phyloP scores from a whole-genome alignment of 2,797 vertebrate genomes.

The Lutjanus argentimaculatus region DNA sequence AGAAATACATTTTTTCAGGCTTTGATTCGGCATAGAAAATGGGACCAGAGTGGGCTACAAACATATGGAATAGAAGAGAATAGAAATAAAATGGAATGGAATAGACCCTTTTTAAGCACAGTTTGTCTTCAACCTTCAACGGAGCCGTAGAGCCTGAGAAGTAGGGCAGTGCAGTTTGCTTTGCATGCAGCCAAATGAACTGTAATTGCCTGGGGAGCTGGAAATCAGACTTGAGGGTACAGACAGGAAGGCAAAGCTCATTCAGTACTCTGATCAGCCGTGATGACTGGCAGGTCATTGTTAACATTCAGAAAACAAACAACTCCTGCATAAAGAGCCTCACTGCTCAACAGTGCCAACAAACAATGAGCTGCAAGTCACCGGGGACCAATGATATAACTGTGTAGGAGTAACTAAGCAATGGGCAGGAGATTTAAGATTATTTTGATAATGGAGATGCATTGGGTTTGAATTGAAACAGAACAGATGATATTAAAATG shows the following conservation, averaged over 20 bases:
- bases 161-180: slow-evolving; percentile 72
- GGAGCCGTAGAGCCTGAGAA: slow-evolving; percentile 70
- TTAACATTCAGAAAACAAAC: slow-evolving; percentile 83
- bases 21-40: slow-evolving; percentile 49
- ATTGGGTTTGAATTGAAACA: slow-evolving; percentile 32
- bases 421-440: slow-evolving; percentile 43
- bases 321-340: slow-evolving; percentile 55
- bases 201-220: slow-evolving; percentile 82
- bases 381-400: slow-evolving; percentile 48
- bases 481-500: slow-evolving; percentile 25
- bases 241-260: slow-evolving; percentile 79
- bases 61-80: slow-evolving; percentile 29
- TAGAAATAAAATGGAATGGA: slow-evolving; percentile 38
- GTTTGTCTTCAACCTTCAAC: slow-evolving; percentile 51
- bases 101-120: slow-evolving; percentile 45
- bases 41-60: slow-evolving; percentile 22
- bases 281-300: slow-evolving; percentile 87
- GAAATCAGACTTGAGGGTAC: slow-evolving; percentile 83
- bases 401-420: slow-evolving; percentile 30
- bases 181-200: slow-evolving; percentile 85
- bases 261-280: slow-evolving; percentile 85
- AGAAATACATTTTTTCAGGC: slow-evolving; percentile 15
- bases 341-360: slow-evolving; percentile 31
- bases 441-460: slow-evolving; percentile 32
- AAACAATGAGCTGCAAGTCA: slow-evolving; percentile 58